Base-by-base conservation (phyloP, 1,140 invertebrate genomes). In the Calliopsis andreniformis region DNA sequence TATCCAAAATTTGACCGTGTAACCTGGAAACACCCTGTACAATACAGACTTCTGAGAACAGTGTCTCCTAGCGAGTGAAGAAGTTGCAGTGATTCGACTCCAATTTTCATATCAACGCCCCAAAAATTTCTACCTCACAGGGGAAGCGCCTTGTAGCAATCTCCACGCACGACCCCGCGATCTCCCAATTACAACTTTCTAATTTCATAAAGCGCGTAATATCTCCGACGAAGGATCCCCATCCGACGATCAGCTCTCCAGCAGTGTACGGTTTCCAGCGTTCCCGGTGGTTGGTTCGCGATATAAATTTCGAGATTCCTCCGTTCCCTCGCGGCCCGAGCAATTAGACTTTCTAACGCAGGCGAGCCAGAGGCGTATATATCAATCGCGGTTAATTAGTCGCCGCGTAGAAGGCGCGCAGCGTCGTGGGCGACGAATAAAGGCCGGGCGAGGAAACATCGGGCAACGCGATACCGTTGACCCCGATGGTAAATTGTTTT, bases 341-440 rank as follows among this genome's bases (percentile, higher is more conserved):
- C 70, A 25, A 69, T 81, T 79, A 67, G 43, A 62, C 59, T 82
- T 76, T 56, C 64, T 53, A 47, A 47, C 61, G 43, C 55, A 47
- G 49, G 55, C 32, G 49, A 55, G 45, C 39, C 20, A 20, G 67
- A 58, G 16, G 32, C 73, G 49, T 47, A 69, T 76, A 83, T 83
- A 79, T 83, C 81, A 82, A 83, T 83, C 80, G 80, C 55, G 69
- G 71, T 83, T 83, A 83, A 83, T 83, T 83, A 79, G 69, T 82
- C 76, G 76, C 53, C 43, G 55, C 62, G 64, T 83, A 30, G 69
- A 67, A 53, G 66, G 61, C 62, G 20, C 56, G 39, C 59, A n/a
- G 53, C 42, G 42, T 81, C 68, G 67, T 78, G 69, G 68, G 75
- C 80, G 79, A 80, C 66, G 80, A 82, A 82, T 82, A 82, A 82